Conservation (phyloP, 2,797 vertebrate species). For the Ataeniobius toweri region DNA sequence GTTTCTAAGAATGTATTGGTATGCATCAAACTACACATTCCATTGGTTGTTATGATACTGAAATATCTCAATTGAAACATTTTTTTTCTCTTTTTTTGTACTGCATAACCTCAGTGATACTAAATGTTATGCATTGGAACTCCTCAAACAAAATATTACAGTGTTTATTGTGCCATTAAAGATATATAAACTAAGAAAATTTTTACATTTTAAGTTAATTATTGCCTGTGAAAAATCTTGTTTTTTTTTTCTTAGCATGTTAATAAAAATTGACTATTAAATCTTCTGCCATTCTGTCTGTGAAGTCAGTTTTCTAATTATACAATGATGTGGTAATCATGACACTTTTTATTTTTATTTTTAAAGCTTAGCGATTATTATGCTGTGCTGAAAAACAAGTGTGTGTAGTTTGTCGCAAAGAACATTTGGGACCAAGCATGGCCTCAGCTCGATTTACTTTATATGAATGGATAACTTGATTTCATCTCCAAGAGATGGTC, state of each 20-base stretch:
- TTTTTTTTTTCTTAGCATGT: conserved; percentile 19
- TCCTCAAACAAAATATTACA: not conserved
- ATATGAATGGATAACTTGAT: conserved; percentile 24
- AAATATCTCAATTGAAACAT: not conserved
- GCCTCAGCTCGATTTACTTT: conserved; percentile 41
- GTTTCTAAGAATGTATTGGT: not conserved
- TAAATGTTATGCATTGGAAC: not conserved
- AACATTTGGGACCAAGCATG: conserved; percentile 32
- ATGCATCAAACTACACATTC: not conserved
- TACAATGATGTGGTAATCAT: conserved; percentile 47
- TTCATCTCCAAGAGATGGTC: conserved; percentile 23
- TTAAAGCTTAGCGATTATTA: conserved; percentile 43
- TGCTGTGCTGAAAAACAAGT: conserved; percentile 20
- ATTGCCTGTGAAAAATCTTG: not conserved
- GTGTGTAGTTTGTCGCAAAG: conserved; percentile 19
- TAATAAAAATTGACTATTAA: conserved; percentile 56
- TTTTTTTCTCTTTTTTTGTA: not conserved
- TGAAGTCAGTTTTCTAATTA: conserved; percentile 54
- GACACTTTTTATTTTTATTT: conserved; percentile 51
- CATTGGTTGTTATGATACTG: not conserved
- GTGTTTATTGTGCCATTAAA: not conserved
- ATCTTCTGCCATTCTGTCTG: conserved; percentile 18
- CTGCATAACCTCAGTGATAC: not conserved
- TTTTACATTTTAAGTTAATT: not conserved
- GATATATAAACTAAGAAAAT: not conserved